A percentile compares a stretch with the other conserved stretches of the same genome.
phyloP scores from a whole-genome alignment of 2,113 vertebrate genomes.

The Scomber colias region DNA sequence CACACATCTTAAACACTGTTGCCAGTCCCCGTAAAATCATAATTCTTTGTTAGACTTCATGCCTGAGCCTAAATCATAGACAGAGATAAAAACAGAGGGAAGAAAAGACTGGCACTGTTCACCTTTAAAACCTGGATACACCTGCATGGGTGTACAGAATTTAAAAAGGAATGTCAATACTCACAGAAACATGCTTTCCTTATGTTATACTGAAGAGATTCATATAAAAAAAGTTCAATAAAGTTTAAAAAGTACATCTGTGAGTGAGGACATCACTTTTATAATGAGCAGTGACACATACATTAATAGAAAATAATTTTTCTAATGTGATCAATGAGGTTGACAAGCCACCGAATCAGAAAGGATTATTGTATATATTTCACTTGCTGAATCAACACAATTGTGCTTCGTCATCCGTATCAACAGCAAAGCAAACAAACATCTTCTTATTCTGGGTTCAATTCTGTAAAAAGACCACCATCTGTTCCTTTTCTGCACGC shows the following conservation, averaged over 20 bases:
- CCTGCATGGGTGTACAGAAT: too few species aligned
- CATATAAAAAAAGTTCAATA: accelerated
- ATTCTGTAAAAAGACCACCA: constrained; percentile 85
- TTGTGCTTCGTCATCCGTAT: constrained; percentile 56
- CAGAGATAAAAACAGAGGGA: constrained; percentile 1
- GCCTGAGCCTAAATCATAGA: not conserved
- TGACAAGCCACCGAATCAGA: not conserved
- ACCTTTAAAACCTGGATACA: not conserved
- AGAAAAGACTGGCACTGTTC: constrained; percentile 3
- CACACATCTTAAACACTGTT: not conserved
- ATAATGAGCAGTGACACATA: not conserved
- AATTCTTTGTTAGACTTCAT: constrained; percentile 4
- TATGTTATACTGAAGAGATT: not conserved
- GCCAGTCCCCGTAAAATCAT: not conserved
- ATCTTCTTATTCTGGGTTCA: constrained; percentile 53
- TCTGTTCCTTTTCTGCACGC: constrained; percentile 66
- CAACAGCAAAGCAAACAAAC: constrained; percentile 36
- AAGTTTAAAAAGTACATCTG: not conserved
- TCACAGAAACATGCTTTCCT: too few species aligned
- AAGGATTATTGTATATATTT: constrained; percentile 1
- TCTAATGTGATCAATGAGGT: not conserved
- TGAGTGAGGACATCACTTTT: not conserved
- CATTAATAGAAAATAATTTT: not conserved
- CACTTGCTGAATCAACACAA: constrained; percentile 31
- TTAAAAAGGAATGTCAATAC: not conserved